Percentiles rank a stretch among this genome's conserved stretches.
Conservation (phyloP, 2,113 vertebrate species). For the Montifringilla adamsi region DNA sequence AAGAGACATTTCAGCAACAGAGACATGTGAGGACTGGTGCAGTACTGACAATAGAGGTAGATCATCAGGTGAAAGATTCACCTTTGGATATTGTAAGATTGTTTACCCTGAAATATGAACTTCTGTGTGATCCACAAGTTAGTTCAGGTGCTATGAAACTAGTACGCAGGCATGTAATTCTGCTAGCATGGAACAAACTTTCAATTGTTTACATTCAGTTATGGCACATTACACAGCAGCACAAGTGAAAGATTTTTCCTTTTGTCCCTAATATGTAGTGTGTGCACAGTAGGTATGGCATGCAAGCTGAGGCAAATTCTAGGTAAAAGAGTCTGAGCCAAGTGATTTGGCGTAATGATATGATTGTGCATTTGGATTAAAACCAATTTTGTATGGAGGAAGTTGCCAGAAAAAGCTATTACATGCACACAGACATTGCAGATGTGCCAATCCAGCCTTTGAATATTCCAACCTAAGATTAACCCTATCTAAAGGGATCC, state of each 20-base stretch:
- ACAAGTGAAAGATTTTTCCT: neutral
- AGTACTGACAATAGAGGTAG: neutral
- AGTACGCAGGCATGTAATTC: neutral
- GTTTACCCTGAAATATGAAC: neutral
- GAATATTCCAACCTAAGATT: neutral
- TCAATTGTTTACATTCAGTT: neutral
- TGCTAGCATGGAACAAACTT: neutral
- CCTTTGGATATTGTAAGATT: neutral
- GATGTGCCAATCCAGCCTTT: neutral
- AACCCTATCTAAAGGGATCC: neutral
- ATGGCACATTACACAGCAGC: neutral
- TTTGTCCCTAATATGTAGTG: neutral
- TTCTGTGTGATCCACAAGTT: neutral
- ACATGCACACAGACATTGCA: accelerated
- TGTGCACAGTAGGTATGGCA: neutral
- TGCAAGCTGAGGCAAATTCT: neutral
- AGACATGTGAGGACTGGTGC: neutral
- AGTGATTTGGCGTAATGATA: neutral
- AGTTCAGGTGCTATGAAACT: neutral
- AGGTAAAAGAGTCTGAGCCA: neutral
- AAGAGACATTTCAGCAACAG: neutral
- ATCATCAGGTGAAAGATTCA: neutral
- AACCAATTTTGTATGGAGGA: neutral
- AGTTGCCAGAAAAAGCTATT: neutral
- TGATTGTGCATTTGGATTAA: neutral